Conservation (phyloP, 2,888 invertebrate genomes). For the Acanthosepion esculentum region DNA sequence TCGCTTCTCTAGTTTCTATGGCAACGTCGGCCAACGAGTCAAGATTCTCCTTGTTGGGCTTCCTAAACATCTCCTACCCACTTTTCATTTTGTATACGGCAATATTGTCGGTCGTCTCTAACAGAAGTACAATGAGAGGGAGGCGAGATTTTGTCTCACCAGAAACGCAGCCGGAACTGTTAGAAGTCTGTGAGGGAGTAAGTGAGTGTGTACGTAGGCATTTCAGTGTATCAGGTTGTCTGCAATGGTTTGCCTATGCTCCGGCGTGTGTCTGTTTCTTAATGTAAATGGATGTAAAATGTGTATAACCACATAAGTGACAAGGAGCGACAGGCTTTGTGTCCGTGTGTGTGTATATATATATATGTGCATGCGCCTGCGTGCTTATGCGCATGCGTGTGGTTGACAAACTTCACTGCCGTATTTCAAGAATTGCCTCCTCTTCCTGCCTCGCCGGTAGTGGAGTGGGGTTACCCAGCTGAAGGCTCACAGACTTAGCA, state of each 20-base stretch:
- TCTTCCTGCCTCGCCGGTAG: not conserved
- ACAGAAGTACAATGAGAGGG: not conserved
- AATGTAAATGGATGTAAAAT: too few relatives aligned
- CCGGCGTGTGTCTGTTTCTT: too few relatives aligned
- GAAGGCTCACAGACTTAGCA: not conserved
- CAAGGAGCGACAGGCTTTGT: not conserved
- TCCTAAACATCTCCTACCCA: not conserved
- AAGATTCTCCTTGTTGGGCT: slow-evolving; percentile 38
- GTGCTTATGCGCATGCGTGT: slow-evolving; percentile 36
- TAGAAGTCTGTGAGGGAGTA: not conserved
- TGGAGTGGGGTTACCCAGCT: too few relatives aligned
- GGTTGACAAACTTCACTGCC: slow-evolving; percentile 13
- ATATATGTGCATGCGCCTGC: not conserved
- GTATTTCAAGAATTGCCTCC: not conserved
- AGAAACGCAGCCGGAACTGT: not conserved
- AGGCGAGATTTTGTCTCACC: not conserved
- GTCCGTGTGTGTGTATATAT: not conserved
- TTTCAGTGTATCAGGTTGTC: not conserved
- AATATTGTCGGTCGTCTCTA: not conserved
- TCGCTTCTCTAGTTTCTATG: not conserved
- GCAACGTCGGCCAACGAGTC: slow-evolving; percentile 35
- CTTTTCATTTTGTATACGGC: not conserved
- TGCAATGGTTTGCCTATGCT: too few relatives aligned
- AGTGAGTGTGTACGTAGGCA: not conserved
- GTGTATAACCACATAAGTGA: too few relatives aligned